Percentiles rank a stretch among this genome's conserved stretches.
Evolutionary conservation across 2,888 invertebrate genomes (phyloP).

Genomic region (Arctia plantaginis): DNA sequence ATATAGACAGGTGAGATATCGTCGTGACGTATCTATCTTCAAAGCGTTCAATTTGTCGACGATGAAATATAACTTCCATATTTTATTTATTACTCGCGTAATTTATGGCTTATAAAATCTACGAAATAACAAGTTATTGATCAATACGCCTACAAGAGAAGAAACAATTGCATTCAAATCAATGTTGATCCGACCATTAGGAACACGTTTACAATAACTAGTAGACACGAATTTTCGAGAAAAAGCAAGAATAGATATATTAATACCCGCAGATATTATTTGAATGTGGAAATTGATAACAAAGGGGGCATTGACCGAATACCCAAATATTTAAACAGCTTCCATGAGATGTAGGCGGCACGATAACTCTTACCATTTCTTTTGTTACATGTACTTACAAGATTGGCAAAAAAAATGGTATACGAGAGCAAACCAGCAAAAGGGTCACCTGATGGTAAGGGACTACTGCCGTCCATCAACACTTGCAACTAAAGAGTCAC

Average conservation of each 20-base stretch:
- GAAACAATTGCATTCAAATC: constrained; percentile 12
- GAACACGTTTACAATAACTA: constrained; percentile 22
- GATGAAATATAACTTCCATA: not conserved
- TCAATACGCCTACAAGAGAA: not conserved
- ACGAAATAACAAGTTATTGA: constrained; percentile 2
- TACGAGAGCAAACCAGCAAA: not conserved
- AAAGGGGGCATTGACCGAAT: constrained; percentile 66
- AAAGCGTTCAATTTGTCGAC: not conserved
- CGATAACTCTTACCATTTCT: constrained; percentile 51
- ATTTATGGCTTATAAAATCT: not conserved
- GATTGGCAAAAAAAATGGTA: not conserved
- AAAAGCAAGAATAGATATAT: constrained; percentile 24
- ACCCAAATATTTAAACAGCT: constrained; percentile 72
- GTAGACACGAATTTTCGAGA: constrained; percentile 25
- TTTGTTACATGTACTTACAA: constrained; percentile 27
- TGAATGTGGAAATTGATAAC: constrained; percentile 64
- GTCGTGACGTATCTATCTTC: not conserved
- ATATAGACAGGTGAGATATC: not conserved
- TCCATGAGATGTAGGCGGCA: constrained; percentile 55
- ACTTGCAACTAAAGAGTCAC: no score
- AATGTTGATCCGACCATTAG: not conserved
- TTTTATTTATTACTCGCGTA: not conserved
- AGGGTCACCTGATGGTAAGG: not conserved
- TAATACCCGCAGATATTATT: constrained; percentile 43
- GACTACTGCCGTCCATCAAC: not conserved